These are phyloP conservation scores for Perithous albicinctus DNA, from an alignment of 2,888 invertebrate genomes.

Conservation along the genomic window DNA sequence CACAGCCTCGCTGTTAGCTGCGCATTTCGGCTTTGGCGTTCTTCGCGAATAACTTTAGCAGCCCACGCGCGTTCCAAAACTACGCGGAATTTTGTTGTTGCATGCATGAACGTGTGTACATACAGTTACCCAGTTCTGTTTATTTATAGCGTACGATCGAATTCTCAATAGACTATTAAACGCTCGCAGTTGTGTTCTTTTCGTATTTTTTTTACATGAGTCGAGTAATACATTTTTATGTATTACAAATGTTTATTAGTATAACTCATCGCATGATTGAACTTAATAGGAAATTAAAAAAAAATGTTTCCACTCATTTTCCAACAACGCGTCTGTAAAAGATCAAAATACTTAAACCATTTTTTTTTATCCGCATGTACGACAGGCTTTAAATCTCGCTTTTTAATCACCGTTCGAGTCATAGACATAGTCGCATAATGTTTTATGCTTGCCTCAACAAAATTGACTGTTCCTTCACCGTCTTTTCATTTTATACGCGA, in stretches of 20 bases:
- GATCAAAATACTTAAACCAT: too few relatives aligned
- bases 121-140: too few relatives aligned
- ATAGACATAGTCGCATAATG: conserved; percentile 11
- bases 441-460: conserved; percentile 33
- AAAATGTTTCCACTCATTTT: too few relatives aligned
- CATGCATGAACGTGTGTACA: background rate
- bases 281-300: too few relatives aligned
- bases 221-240: background rate
- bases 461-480: background rate
- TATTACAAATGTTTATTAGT: background rate
- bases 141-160: too few relatives aligned
- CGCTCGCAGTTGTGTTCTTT: background rate
- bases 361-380: conserved; percentile 2
- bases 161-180: background rate
- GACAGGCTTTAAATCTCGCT: conserved; percentile 20
- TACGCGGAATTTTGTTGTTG: background rate
- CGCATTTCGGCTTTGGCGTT: background rate
- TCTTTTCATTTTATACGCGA: background rate
- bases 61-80: background rate
- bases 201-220: background rate
- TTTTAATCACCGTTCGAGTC: conserved; percentile 29
- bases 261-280: too few relatives aligned
- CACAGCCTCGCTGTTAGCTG: background rate
- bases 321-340: too few relatives aligned
- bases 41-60: conserved; percentile 6